Evolutionary conservation across 2,113 vertebrate genomes (phyloP).

Genomic region (Alectura lathami): DNA sequence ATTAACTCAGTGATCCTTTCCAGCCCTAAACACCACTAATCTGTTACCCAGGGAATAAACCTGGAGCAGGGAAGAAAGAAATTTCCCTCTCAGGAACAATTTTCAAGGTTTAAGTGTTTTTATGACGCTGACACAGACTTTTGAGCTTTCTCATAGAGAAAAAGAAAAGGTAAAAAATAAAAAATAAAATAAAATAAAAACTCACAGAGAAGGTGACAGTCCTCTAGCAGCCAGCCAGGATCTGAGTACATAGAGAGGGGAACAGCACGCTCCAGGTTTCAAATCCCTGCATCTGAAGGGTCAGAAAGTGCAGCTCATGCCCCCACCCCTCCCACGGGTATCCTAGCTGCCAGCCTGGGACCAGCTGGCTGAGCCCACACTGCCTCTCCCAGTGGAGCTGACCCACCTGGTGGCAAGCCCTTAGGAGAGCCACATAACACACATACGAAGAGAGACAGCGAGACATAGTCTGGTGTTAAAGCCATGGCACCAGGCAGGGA

Average conservation of each 20-base stretch:
- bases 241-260: background rate
- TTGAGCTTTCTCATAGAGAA: background rate
- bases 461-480: background rate
- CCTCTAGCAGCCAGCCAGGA: background rate
- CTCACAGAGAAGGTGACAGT: background rate
- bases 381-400: background rate
- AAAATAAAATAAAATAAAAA: background rate
- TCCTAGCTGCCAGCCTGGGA: background rate
- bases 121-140: background rate
- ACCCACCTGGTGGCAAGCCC: background rate
- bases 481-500: background rate
- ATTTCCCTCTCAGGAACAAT: background rate
- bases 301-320: background rate
- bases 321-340: background rate
- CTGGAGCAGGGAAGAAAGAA: background rate
- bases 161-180: background rate
- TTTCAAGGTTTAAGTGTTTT: constrained; percentile 17
- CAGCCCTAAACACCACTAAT: constrained; percentile 29
- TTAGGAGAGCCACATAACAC: background rate
- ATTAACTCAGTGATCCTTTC: constrained; percentile 50
- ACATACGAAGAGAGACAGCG: background rate
- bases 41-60: constrained; percentile 39
- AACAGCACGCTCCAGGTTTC: background rate
- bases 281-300: background rate
- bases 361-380: background rate